Conservation (phyloP, 2,113 vertebrate genomes). For the Artemisiospiza belli region DNA sequence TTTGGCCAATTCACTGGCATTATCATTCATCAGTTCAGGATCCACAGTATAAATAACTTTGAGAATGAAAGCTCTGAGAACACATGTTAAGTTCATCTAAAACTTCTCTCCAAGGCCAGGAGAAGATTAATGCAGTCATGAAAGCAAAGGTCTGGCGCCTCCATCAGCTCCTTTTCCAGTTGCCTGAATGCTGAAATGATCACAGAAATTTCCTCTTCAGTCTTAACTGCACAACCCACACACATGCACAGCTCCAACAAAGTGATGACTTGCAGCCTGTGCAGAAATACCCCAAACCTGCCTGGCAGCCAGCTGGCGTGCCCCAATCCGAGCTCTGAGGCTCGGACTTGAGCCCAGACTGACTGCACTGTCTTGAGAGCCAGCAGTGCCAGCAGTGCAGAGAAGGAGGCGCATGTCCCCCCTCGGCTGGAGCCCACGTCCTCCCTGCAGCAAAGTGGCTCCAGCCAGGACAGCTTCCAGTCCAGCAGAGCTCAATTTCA, state of each 20-base stretch:
- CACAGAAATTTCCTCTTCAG: neutral
- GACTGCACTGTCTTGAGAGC: neutral
- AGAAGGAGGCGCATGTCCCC: neutral
- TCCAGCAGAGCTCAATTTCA: accelerated
- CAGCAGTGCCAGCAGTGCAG: neutral
- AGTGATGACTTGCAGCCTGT: neutral
- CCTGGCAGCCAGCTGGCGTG: neutral
- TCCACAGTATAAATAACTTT: neutral
- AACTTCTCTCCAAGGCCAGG: neutral
- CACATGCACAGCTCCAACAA: neutral
- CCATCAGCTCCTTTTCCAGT: conserved; percentile 1
- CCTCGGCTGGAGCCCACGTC: accelerated
- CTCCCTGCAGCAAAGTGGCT: neutral
- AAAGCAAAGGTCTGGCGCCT: neutral
- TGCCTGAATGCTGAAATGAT: neutral
- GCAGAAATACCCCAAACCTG: neutral
- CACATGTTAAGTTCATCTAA: conserved; percentile 13
- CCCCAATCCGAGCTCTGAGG: neutral
- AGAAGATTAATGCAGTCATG: conserved; percentile 10
- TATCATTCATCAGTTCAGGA: neutral
- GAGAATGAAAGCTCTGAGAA: neutral
- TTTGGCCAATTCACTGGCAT: neutral
- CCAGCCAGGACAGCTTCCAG: neutral
- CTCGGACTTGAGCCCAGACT: neutral
- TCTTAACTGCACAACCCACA: neutral